Evolutionary conservation across 2,113 vertebrate genomes (phyloP), one percentile per base, ranked within the genome.

Genomic region (Ameiurus melas): DNA sequence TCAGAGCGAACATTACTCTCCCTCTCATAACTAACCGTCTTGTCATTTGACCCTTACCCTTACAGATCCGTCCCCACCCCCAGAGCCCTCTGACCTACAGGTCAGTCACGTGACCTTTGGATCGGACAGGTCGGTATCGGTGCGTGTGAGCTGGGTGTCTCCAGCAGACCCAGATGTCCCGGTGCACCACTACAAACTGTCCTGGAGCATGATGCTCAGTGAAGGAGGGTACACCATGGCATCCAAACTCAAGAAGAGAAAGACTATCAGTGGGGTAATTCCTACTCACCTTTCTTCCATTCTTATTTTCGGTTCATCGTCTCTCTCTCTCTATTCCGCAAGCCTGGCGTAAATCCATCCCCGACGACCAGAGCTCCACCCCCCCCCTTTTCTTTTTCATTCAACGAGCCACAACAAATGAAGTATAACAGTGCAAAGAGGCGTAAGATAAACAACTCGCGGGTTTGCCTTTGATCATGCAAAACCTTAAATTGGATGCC

Each of bases 181-280:
- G 0, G 92, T 98, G 10, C 97, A 98, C 77, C 97, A 98, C 94
- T 98, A 97, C 93, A 98, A 96, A 91, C 95, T 98, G 10, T 96
- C 97, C 86, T 98, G 98, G 97, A 97, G 96, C 93, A 97, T 97
- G 97, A 95, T 94, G 0, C 94, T 91, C 14, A 89, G 89, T 0
- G 93, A 95, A 89, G 96, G 95, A 91, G 90, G 85, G 16, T 83
- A 95, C 0, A 89, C 94, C 0, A 93, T 95, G 19, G 96, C 95
- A 0, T 92, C 96, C 1, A 95, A 95, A 89, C 97, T 96, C 93
- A 98, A 96, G 92, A 95, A 96, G 90, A 97, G 96, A 80, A 98
- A 97, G 95, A 96, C 92, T 3, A 94, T 96, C 0, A 91, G 94
- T 55, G 97, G 96, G 96, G 98, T 99, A 92, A 92, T 30, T 57